Evolutionary conservation across 2,113 vertebrate genomes (phyloP), one percentile per base, ranked within the genome.

Genomic region (Vicugna pacos): DNA sequence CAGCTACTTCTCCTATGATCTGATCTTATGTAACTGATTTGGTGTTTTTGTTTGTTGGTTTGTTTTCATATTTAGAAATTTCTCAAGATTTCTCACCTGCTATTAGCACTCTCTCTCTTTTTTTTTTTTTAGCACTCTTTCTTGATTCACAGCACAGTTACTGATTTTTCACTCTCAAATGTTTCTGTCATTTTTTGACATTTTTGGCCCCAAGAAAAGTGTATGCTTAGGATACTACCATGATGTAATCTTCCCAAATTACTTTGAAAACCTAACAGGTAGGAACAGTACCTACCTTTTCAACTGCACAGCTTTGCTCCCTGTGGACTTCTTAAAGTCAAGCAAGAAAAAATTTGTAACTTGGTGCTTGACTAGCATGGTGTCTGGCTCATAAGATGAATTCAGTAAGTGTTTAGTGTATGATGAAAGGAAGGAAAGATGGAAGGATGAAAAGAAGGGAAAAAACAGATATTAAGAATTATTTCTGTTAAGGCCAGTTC

Each of bases 61-160:
- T 54, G 6, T 73, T 97, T 76, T 79, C 67, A 75, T n/a, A 83
- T 42, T 81, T 73, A 80, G 56, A 14, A 95, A 79, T 76, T 76
- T 28, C 8, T 94, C 8, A n/a, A 65, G 64, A 73, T 79, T 93
- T 95, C 70, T 64, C 28, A 19, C n/a, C 58, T 67, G 26, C 35
- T 91, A 5, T 72, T 69, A 79, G 8, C 58, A 50, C 24, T 88
- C 35, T 95, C 89, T 50, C 76, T 89, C 79, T 42, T 4, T 42
- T 42, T 42, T 42, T 42, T 42, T 42, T 42, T 42, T 42, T 42
- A 42, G 38, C 38, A 42, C 38, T 42, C 38, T 94, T 92, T 46
- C 76, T 89, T 86, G 85, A n/a, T 60, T 56, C n/a, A 52, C 48
- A 79, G 28, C 14, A 72, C 0, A 19, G 15, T 62, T 60, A 80